Evolutionary conservation across 2,888 invertebrate species (phyloP).

Genomic region (Crepidodera aurea): DNA sequence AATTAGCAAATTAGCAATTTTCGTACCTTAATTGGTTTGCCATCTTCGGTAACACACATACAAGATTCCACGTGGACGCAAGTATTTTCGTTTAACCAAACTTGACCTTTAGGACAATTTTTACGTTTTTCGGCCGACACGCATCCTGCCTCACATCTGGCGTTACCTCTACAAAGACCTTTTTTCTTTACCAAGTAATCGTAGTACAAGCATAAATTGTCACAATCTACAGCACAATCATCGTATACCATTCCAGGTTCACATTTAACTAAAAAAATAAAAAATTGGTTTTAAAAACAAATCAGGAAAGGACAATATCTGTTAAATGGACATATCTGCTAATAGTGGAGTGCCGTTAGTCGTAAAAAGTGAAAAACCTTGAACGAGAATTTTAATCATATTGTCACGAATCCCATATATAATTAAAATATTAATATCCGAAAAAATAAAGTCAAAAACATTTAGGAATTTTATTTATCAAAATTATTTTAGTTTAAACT

Average conservation of each 20-base stretch:
- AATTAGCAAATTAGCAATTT: no score
- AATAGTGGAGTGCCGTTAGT: no score
- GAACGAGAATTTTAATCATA: no score
- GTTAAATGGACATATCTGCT: no score
- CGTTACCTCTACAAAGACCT: constrained; percentile 61
- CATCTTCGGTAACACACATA: constrained; percentile 73
- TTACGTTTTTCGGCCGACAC: constrained; percentile 46
- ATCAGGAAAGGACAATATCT: no score
- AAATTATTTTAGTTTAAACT: no score
- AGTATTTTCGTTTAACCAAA: constrained; percentile 76
- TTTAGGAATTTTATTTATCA: no score
- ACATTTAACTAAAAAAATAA: constrained; percentile 45
- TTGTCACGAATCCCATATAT: no score
- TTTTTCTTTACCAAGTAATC: constrained; percentile 58
- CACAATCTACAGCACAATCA: constrained; percentile 77
- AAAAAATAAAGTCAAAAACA: no score
- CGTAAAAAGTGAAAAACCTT: no score
- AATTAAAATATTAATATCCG: no score
- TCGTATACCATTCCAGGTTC: constrained; percentile 67
- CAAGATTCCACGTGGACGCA: constrained; percentile 81
- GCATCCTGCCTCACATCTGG: constrained; percentile 59
- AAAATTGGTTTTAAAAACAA: no score
- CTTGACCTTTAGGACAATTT: constrained; percentile 67
- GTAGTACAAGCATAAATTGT: constrained; percentile 75
- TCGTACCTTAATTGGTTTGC: constrained; percentile 72